Evolutionary conservation across 2,888 invertebrate species (phyloP).

Genomic region (Drosophila kambysellisi): DNA sequence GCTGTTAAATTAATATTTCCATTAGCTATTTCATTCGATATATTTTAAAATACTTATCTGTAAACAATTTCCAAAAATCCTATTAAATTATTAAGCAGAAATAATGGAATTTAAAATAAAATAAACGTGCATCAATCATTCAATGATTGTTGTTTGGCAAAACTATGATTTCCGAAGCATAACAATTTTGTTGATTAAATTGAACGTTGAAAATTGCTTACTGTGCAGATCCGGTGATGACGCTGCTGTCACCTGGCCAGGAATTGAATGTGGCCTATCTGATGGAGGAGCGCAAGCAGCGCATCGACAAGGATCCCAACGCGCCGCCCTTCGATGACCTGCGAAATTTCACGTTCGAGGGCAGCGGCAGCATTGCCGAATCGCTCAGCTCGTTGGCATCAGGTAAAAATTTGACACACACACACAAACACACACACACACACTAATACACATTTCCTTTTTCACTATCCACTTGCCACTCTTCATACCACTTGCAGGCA

Average conservation of each 20-base stretch:
- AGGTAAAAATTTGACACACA: conserved; percentile 86
- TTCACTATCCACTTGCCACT: conserved; percentile 2
- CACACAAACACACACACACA: not conserved
- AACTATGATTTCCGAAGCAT: not conserved
- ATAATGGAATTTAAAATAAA: not conserved
- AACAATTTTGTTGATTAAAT: not conserved
- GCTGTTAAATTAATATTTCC: fast-evolving
- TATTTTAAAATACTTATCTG: not conserved
- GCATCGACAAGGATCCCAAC: conserved; percentile 97
- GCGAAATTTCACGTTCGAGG: conserved; percentile 99
- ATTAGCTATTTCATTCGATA: not conserved
- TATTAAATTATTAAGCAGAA: not conserved
- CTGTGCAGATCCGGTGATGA: conserved; percentile 88
- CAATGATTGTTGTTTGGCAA: not conserved
- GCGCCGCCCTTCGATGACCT: conserved; percentile 99
- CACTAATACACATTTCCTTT: not conserved
- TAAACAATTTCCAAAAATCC: not conserved
- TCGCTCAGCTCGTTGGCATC: conserved; percentile 98
- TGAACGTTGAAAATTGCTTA: not conserved
- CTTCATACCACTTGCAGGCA: conserved; percentile 87
- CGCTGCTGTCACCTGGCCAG: conserved; percentile 85
- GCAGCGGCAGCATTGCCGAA: conserved; percentile 98
- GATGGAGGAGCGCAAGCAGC: conserved; percentile 97
- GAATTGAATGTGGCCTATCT: conserved; percentile 97
- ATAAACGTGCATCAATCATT: not conserved